Evolutionary conservation across 2,888 invertebrate species (phyloP).

Genomic region (Volucella zonaria): DNA sequence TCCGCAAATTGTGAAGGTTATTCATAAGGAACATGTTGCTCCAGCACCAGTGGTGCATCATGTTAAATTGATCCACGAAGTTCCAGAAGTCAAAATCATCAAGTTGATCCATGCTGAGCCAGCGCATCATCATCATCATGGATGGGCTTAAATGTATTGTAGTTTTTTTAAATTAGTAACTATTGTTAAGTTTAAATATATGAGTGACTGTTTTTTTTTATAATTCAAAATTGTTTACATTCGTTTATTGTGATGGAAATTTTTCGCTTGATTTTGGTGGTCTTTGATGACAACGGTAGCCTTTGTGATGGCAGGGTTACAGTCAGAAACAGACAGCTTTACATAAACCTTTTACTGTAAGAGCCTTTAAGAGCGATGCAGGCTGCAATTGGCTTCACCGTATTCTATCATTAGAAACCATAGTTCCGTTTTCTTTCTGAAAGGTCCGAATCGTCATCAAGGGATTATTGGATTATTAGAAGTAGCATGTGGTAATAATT

Average conservation of each 20-base stretch:
- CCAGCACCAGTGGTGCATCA: conserved; percentile 46
- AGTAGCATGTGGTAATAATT: too few species aligned
- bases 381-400: too few species aligned
- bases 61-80: conserved; percentile 43
- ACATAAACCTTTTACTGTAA: too few species aligned
- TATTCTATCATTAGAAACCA: too few species aligned
- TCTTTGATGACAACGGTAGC: too few species aligned
- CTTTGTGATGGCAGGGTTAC: too few species aligned
- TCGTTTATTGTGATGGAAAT: neutral
- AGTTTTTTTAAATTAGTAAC: conserved; percentile 39
- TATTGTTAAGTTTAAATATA: conserved; percentile 54
- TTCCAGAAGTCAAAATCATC: conserved; percentile 43
- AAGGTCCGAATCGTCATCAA: too few species aligned
- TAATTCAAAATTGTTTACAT: neutral
- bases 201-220: conserved; percentile 23
- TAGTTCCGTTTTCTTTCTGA: too few species aligned
- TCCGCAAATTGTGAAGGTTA: conserved; percentile 48
- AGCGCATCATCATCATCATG: conserved; percentile 32
- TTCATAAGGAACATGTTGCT: conserved; percentile 37
- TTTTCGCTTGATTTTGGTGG: too few species aligned
- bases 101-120: conserved; percentile 46
- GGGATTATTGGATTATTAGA: too few species aligned
- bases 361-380: too few species aligned
- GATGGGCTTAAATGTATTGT: conserved; percentile 60
- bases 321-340: too few species aligned